A percentile compares a stretch with the other conserved stretches of the same genome.
Conservation (phyloP, 2,113 vertebrate species). For the Melanerpes aurifrons region DNA sequence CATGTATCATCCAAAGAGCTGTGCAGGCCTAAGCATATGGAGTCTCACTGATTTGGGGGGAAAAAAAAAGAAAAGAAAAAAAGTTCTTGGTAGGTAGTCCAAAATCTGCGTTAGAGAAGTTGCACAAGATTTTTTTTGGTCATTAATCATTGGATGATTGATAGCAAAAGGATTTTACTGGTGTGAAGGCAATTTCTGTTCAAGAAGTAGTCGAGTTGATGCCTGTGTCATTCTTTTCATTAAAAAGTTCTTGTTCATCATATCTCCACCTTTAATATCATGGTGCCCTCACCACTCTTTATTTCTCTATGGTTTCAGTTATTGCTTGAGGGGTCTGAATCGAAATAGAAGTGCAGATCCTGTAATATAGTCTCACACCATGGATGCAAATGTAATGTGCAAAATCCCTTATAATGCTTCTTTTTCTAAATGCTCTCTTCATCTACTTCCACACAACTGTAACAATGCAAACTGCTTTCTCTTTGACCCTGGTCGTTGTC, state of each 20-base stretch:
- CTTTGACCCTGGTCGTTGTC: background rate
- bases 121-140: background rate
- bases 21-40: background rate
- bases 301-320: background rate
- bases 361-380: background rate
- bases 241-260: background rate
- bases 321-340: background rate
- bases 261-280: background rate
- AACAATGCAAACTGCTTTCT: background rate
- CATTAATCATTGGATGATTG: background rate
- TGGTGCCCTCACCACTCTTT: background rate
- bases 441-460: background rate
- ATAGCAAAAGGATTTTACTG: background rate
- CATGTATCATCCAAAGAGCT: background rate
- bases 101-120: background rate
- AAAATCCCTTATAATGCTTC: background rate
- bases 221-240: background rate
- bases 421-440: background rate
- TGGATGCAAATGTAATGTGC: background rate
- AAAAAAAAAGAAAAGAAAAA: too few species aligned
- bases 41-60: background rate
- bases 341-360: background rate
- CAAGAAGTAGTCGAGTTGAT: background rate
- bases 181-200: background rate
- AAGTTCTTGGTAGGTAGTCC: background rate